Conservation (phyloP, 37 sponge, comb jelly and placozoan species). For the Ianthella basta region DNA sequence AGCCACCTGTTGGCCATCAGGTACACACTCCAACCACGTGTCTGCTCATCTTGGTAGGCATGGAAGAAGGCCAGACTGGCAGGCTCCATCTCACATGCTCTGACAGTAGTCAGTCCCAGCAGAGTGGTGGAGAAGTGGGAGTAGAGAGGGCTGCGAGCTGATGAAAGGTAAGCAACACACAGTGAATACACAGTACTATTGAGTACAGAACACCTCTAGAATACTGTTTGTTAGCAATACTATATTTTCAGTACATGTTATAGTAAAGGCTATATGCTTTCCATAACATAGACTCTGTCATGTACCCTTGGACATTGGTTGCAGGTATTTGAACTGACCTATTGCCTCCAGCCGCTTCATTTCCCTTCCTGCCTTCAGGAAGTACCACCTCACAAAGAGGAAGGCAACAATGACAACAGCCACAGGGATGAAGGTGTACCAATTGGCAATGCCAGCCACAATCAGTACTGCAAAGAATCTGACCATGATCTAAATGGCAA, state of each 20-base stretch:
- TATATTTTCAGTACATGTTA: too few species aligned
- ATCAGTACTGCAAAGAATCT: constrained; percentile 61
- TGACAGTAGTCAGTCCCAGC: constrained; percentile 38
- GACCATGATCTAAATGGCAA: constrained; percentile 38
- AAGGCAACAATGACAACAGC: constrained; percentile 38
- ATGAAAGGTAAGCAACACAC: not conserved
- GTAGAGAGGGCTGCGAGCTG: constrained; percentile 45
- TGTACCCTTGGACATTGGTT: too few species aligned
- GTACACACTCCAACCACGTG: constrained; percentile 13
- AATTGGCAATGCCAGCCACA: constrained; percentile 51
- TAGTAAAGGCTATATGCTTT: too few species aligned
- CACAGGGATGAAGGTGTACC: constrained; percentile 52
- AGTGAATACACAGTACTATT: not conserved
- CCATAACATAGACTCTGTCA: too few species aligned
- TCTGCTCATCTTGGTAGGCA: constrained; percentile 35
- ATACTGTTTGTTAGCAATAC: too few species aligned
- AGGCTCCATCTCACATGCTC: constrained; percentile 33
- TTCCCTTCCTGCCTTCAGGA: constrained; percentile 63
- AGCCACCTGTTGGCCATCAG: constrained; percentile 19
- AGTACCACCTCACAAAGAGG: constrained; percentile 62
- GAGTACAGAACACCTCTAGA: too few species aligned
- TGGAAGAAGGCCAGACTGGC: constrained; percentile 13
- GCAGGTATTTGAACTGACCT: constrained; percentile 46
- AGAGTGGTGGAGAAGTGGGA: constrained; percentile 34
- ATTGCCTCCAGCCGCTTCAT: constrained; percentile 80